Evolutionary conservation across 2,113 vertebrate genomes (phyloP).

Genomic region (Polyodon spathula): DNA sequence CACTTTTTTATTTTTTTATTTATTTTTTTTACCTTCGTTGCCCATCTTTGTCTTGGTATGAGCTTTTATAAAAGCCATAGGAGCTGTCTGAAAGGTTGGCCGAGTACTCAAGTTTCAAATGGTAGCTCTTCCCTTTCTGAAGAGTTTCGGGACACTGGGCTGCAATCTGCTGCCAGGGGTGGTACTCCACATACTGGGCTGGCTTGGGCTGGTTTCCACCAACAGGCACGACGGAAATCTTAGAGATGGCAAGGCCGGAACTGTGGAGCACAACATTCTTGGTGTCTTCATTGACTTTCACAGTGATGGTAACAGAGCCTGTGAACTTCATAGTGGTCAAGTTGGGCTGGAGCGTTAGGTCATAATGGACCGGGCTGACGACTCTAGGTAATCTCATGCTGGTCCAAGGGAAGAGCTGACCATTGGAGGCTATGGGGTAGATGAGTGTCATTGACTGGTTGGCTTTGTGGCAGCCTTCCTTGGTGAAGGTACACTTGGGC

Average conservation of each 20-base stretch:
- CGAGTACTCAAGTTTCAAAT: slow-evolving; percentile 65
- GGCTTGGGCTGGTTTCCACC: slow-evolving; percentile 20
- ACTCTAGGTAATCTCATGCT: slow-evolving; percentile 65
- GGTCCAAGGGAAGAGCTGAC: slow-evolving; percentile 80
- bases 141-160: slow-evolving; percentile 60
- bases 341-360: slow-evolving; percentile 71
- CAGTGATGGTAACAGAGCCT: slow-evolving; percentile 63
- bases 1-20: no score
- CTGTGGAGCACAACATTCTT: slow-evolving; percentile 75
- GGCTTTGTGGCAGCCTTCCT: slow-evolving; percentile 73
- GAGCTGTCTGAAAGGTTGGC: slow-evolving; percentile 73
- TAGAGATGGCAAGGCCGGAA: no score
- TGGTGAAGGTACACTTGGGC: slow-evolving; percentile 86
- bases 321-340: slow-evolving; percentile 66
- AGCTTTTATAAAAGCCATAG: slow-evolving; percentile 82
- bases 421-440: slow-evolving; percentile 68
- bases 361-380: slow-evolving; percentile 70
- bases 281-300: slow-evolving; percentile 59
- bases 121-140: slow-evolving; percentile 57
- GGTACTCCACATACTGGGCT: slow-evolving; percentile 68
- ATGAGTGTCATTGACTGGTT: slow-evolving; percentile 53
- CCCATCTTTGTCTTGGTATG: slow-evolving; percentile 62
- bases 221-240: no score
- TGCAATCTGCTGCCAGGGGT: slow-evolving; percentile 74
- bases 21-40: slow-evolving; percentile 48